phyloP scores from a whole-genome alignment of 2,797 vertebrate species.

The Falco rusticolus region DNA sequence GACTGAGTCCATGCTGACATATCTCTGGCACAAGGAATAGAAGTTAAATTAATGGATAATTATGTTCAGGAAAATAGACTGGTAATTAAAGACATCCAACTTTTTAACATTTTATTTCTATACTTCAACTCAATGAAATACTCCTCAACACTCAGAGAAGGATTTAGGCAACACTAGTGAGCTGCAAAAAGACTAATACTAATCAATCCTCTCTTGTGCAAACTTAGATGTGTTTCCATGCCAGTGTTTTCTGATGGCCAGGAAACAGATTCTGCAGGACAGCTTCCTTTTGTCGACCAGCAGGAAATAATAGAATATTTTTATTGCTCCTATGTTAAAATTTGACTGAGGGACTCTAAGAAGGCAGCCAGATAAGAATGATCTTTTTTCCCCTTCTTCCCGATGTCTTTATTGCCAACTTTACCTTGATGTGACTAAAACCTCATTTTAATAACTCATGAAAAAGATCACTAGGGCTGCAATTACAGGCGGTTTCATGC shows the following conservation, averaged over 20 bases:
- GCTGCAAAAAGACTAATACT: not conserved
- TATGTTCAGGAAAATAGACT: constrained; percentile 11
- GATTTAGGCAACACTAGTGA: not conserved
- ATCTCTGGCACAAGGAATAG: not conserved
- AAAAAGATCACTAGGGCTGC: constrained; percentile 1
- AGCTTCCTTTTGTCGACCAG: not conserved
- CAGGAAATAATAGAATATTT: constrained; percentile 62
- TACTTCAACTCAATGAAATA: constrained; percentile 34
- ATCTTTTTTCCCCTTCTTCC: not conserved
- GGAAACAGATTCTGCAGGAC: constrained; percentile 51
- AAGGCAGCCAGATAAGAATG: not conserved
- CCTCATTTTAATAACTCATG: not conserved
- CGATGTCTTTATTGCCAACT: not conserved
- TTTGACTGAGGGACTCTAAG: not conserved
- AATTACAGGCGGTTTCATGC: not conserved
- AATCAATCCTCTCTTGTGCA: not conserved
- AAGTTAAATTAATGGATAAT: not conserved
- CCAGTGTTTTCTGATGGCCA: not conserved
- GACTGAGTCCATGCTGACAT: not conserved
- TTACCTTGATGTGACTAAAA: constrained; percentile 5
- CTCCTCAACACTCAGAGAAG: constrained; percentile 5
- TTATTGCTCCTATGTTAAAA: constrained; percentile 5
- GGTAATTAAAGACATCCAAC: constrained; percentile 21
- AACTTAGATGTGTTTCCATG: not conserved
- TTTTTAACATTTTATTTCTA: constrained; percentile 30